Evolutionary conservation across 1,140 invertebrate genomes (phyloP), one percentile per base, ranked within the genome.

Genomic region (Cecropterus lyciades): DNA sequence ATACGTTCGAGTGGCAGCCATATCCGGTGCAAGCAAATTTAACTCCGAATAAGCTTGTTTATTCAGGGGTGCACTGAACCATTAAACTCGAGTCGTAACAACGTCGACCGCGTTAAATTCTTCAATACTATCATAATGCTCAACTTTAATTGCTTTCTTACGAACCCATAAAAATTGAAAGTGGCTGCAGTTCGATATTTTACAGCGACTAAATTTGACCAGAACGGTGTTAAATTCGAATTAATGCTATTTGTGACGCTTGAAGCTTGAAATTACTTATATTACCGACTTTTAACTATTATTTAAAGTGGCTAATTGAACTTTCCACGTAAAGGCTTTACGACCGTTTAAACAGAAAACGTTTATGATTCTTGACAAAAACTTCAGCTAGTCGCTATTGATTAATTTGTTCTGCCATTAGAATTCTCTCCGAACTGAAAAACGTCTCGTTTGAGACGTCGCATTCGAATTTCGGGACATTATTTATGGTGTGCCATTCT

Each of bases 61-160:
- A 90, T 87, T 87, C 84, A 87, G 86, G 84, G 85, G 89, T 91
- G 87, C 89, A 91, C 40, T 91, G 87, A 91, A 91, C 89, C 81
- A 91, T 91, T 87, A 88, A 88, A 83, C 77, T 76, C 67, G 63
- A 84, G 75, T 77, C 83, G 84, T 85, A 84, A 87, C 82, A 77
- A 80, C 81, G 68, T 80, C 80, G 85, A 86, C 82, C 83, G 82
- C 84, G 86, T 91, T 87, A 88, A 87, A 89, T 87, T 88, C 82
- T 87, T 82, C 81, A 86, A 89, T 89, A 84, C 87, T 81, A 87
- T 89, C 84, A 89, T 87, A 91, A 91, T 91, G 87, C 82, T 84
- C 79, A 77, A 76, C 62, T 85, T 90, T 88, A 85, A 89, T 89
- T 85, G 79, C 85, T 87, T 91, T 91, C 89, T 87, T 87, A 88